Percentiles rank a stretch among this genome's conserved stretches.
Conservation (phyloP, 92 coral and sea anemone species). For the Phenganax stokvisi region DNA sequence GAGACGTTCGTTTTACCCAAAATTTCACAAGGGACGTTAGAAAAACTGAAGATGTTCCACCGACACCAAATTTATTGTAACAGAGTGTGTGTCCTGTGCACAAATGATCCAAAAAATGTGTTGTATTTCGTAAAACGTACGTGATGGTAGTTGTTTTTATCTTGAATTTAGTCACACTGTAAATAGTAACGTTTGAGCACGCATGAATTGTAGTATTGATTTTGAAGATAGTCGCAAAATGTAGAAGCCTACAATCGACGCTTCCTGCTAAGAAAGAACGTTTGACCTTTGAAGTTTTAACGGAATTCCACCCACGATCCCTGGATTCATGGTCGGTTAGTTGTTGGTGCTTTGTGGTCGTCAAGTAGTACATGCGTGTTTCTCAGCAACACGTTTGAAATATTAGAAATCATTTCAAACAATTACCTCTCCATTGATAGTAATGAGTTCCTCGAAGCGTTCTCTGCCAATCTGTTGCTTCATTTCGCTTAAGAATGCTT, state of each 20-base stretch:
- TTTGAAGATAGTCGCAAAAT: too few relatives aligned
- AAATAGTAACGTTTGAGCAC: too few relatives aligned
- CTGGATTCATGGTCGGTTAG: too few relatives aligned
- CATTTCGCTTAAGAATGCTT: conserved; percentile 54
- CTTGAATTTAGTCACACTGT: conserved; percentile 3
- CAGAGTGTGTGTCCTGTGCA: too few relatives aligned
- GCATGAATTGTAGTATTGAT: too few relatives aligned
- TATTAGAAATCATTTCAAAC: background rate
- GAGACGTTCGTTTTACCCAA: background rate
- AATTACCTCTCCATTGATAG: conserved; percentile 72
- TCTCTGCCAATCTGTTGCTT: conserved; percentile 51
- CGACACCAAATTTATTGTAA: too few relatives aligned
- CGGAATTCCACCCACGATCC: too few relatives aligned
- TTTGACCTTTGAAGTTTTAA: too few relatives aligned
- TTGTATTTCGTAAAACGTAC: background rate
- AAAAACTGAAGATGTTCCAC: background rate
- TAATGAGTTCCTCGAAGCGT: conserved; percentile 71
- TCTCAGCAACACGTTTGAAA: background rate
- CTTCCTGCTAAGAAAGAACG: too few relatives aligned
- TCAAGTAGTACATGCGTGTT: background rate
- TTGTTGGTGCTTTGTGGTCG: background rate
- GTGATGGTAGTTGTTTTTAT: background rate
- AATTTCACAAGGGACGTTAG: background rate
- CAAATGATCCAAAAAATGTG: background rate
- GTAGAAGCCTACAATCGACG: too few relatives aligned